phyloP scores from a whole-genome alignment of 2,888 invertebrate species.

The Pteria penguin region DNA sequence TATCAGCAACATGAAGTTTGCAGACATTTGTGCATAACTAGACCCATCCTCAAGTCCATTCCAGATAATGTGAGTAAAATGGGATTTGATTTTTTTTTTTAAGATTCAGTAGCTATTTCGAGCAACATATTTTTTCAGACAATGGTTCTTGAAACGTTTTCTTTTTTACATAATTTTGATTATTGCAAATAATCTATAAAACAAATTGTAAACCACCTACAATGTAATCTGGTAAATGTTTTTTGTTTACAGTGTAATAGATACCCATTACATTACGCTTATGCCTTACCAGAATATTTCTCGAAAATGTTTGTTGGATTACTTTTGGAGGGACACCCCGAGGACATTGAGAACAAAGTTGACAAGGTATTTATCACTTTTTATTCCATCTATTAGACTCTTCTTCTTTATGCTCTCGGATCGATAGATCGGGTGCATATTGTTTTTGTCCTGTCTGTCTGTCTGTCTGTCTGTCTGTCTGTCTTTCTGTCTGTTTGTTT shows the following conservation, averaged over 20 bases:
- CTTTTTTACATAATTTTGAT: too few relatives aligned
- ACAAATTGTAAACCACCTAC: too few relatives aligned
- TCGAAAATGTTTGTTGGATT: slow-evolving; percentile 52
- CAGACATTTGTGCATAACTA: slow-evolving; percentile 57
- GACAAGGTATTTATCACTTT: slow-evolving; percentile 61
- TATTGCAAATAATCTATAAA: too few relatives aligned
- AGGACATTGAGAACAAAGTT: slow-evolving; percentile 64
- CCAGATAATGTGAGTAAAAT: slow-evolving; percentile 71
- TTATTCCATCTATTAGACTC: slow-evolving; percentile 2
- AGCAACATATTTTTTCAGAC: too few relatives aligned
- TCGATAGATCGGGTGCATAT: too few relatives aligned
- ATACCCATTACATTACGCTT: slow-evolving; percentile 75
- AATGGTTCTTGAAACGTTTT: too few relatives aligned
- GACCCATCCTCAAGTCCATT: slow-evolving; percentile 66
- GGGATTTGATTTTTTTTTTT: not conserved
- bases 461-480: slow-evolving; percentile 5
- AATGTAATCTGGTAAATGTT: too few relatives aligned
- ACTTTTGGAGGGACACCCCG: slow-evolving; percentile 62
- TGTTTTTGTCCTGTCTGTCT: not conserved
- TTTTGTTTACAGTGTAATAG: slow-evolving; percentile 67
- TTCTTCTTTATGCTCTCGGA: not conserved
- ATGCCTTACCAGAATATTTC: slow-evolving; percentile 63
- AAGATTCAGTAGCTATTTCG: not conserved
- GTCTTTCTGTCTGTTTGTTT: too few relatives aligned
- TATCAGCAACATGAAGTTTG: slow-evolving; percentile 65